Base-by-base conservation (phyloP, 2,888 invertebrate genomes). In the Molorchus minor region DNA sequence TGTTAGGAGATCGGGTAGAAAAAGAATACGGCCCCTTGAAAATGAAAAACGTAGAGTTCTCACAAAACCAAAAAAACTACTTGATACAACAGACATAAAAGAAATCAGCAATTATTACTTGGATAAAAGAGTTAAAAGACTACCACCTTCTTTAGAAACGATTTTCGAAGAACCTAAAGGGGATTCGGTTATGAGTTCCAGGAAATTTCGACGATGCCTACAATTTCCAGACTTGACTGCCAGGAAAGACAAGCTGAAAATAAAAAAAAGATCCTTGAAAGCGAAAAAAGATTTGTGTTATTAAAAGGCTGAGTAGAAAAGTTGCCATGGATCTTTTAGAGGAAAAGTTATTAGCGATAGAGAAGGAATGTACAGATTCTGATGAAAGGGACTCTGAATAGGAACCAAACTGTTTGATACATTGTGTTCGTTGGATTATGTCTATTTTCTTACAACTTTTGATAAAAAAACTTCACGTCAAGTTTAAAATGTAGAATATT, bases 121-220 rank as follows among this genome's bases (percentile, higher is more conserved):
- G 12, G 65, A 68, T 36, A 68, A 66, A 36, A 65, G 55, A 60
- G 52, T 70, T 7, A 70, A 68, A 25, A 56, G 58, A 61, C 52
- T 55, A 13, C 55, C 64, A 17, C 47, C 64, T 10, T 43, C 64
- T n/a, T 58, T 65, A 44, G 67, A 67, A 56, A 67, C 67, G 5
- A 67, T 67, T 40, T 67, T 61, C 38, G 70, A 70, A 57, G 67
- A 68, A 7, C 67, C 70, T 0, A 52, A 58, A 53, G 64, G 62
- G 29, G 41, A 58, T 10, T 30, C 17, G 2, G 17, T 61, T n/a
- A 68, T 69, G 66, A 67, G 68, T 44, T 21, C 56, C 7, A 62
- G 59, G 40, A 65, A 67, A 54, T 52, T 65, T 19, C 65, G 41
- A 33, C 49, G 67, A 13, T 53, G 29, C 10, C 64, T 67, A 25